Evolutionary conservation across 92 coral and sea anemone genomes (phyloP).

Genomic region (Muricea muricata): DNA sequence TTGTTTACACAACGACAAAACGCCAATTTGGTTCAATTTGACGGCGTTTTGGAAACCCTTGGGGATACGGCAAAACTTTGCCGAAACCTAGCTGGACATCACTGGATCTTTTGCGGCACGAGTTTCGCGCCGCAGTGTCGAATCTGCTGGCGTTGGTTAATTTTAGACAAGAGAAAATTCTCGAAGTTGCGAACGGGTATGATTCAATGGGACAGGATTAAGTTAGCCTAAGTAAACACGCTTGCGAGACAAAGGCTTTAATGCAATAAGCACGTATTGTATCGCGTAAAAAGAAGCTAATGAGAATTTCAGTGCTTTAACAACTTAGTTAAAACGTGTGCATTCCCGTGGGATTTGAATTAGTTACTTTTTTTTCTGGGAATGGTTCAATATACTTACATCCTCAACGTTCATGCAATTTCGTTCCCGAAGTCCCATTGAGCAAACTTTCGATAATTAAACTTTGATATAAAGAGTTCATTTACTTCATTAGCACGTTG

Average conservation of each 20-base stretch:
- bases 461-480: slow-evolving; percentile 4
- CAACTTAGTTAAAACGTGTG: neutral
- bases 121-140: neutral
- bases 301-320: neutral
- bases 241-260: neutral
- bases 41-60: slow-evolving; percentile 28
- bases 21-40: slow-evolving; percentile 22
- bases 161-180: neutral
- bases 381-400: neutral
- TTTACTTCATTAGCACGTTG: slow-evolving; percentile 6
- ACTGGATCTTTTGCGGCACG: neutral
- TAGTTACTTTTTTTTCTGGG: neutral
- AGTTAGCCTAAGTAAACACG: slow-evolving; percentile 7
- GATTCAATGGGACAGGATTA: neutral
- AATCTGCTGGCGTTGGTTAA: neutral
- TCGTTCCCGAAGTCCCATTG: neutral
- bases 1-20: slow-evolving; percentile 29
- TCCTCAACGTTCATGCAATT: neutral
- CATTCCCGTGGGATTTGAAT: neutral
- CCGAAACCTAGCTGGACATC: neutral
- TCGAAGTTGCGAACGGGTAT: too few relatives aligned
- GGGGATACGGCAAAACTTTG: neutral
- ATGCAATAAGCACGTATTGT: neutral
- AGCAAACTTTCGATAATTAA: neutral
- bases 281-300: neutral